Conservation (phyloP, 2,113 vertebrate species). For the Heloderma charlesbogerti region DNA sequence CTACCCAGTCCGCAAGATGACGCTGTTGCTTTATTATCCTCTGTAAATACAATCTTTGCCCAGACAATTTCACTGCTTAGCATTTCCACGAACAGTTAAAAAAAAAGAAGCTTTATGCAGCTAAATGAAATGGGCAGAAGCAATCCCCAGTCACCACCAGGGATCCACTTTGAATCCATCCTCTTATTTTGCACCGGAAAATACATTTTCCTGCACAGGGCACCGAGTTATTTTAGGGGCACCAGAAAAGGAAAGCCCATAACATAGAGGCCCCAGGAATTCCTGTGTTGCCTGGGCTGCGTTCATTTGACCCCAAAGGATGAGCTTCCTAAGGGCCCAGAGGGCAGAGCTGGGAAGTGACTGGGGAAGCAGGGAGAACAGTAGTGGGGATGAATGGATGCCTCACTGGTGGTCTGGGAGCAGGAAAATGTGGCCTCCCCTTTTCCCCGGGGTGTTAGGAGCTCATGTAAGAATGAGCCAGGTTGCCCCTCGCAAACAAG, state of each 20-base stretch:
- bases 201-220: background rate
- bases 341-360: no score
- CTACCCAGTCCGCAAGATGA: constrained; percentile 53
- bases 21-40: constrained; percentile 34
- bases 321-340: no score
- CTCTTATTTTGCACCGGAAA: no score
- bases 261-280: background rate
- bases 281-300: background rate
- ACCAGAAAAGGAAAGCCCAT: no score
- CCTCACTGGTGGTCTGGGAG: background rate
- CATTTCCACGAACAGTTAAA: background rate
- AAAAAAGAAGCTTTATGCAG: background rate
- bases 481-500: no score
- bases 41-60: background rate
- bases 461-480: no score
- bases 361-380: background rate
- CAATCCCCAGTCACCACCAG: background rate
- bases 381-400: no score
- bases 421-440: background rate
- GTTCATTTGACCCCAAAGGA: background rate
- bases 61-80: no score
- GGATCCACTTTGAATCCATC: background rate
- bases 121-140: no score
- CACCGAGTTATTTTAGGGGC: background rate
- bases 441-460: no score